Base-by-base conservation (phyloP, 1,140 invertebrate species). In the Neocloeon triangulifer region DNA sequence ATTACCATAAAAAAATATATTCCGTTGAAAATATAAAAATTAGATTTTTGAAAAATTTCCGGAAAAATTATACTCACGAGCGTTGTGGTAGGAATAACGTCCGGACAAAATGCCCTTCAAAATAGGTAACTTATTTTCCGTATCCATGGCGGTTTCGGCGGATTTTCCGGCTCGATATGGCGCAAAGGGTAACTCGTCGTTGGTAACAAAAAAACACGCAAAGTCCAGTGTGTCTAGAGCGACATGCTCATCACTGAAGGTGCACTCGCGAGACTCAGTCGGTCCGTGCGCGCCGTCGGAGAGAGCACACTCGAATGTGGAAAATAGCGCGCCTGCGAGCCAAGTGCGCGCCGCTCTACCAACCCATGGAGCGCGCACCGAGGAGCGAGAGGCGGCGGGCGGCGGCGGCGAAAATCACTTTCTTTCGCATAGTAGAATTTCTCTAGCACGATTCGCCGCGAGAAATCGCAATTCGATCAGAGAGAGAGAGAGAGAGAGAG, bases 51-150 rank as follows among this genome's bases (percentile, higher is more conserved):
- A n/a, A n/a, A n/a, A n/a, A n/a, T n/a, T 2, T 3, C 2, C 8
- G 8, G 21, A 23, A 23, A 16, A 14, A 8, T 39, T 39, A 61
- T 61, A 81, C 77, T 54, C 81, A 81, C 78, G 77, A 63, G 76
- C 77, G 69, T 82, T 81, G 52, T 79, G 77, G 57, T 81, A 82
- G 53, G 78, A 73, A 49, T 79, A 73, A 41, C 74, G 74, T 48
- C 78, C 78, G 53, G 81, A 80, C 32, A 84, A 66, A 52, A 84
- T 82, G 38, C 75, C 76, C 53, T 81, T 84, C 19, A 82, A 62
- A 46, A 84, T 82, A 39, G 78, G 76, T 53, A 80, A 64, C 61
- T 81, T 74, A 62, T 82, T 76, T 51, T n/a, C n/a, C n/a, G n/a
- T n/a, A n/a, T n/a, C n/a, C n/a, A n/a, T n/a, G n/a, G n/a, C n/a